phyloP scores from a whole-genome alignment of 2,797 vertebrate species.

The Crypturellus tataupa region DNA sequence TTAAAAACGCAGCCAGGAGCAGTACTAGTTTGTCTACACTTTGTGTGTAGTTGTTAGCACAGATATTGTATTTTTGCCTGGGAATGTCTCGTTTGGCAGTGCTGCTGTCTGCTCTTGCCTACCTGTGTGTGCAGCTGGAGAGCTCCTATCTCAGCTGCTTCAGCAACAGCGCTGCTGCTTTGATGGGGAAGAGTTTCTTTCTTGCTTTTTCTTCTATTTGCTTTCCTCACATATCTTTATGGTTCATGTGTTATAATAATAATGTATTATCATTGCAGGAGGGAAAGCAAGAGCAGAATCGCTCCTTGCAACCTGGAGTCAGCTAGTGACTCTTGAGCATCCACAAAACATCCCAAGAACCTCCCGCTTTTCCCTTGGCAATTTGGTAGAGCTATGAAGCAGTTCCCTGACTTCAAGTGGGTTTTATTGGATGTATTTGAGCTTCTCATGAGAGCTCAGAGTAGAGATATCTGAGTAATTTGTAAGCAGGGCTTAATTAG shows the following conservation, averaged over 20 bases:
- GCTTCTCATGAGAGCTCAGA: fast-evolving
- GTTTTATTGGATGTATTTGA: neutral
- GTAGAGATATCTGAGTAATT: neutral
- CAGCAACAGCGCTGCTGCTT: neutral
- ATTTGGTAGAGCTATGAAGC: neutral
- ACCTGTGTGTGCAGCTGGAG: neutral
- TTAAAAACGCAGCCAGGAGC: neutral
- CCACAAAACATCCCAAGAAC: neutral
- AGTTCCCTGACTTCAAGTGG: neutral
- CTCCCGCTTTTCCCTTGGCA: neutral
- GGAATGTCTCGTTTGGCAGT: neutral
- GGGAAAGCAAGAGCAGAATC: neutral
- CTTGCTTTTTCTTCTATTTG: neutral
- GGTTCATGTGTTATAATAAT: neutral
- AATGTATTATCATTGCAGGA: neutral
- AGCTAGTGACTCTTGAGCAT: neutral
- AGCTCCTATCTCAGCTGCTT: neutral
- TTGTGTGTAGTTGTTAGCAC: too few relatives aligned
- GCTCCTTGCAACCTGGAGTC: neutral
- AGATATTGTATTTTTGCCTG: neutral
- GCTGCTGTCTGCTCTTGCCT: neutral
- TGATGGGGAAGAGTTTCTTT: neutral
- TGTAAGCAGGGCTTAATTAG: neutral
- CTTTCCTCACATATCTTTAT: neutral
- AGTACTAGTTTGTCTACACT: neutral